Evolutionary conservation across 2,797 vertebrate genomes (phyloP).

Genomic region (Chloroceryle inda): DNA sequence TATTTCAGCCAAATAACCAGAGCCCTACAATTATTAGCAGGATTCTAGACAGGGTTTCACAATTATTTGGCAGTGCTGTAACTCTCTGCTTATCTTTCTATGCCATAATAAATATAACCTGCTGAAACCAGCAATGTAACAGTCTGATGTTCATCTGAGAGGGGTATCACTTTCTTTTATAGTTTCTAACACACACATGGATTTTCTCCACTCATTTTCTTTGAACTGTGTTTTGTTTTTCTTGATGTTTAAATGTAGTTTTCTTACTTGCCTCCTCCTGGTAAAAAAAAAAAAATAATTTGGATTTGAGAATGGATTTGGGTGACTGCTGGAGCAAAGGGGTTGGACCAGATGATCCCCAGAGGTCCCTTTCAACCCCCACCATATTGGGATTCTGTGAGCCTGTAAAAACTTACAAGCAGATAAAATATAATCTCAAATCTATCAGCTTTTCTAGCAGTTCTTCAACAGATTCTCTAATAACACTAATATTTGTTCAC

Average conservation of each 20-base stretch:
- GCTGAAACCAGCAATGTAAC: not conserved
- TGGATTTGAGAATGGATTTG: not conserved
- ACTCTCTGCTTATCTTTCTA: not conserved
- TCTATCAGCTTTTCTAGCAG: not conserved
- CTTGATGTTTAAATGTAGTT: not conserved
- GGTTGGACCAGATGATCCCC: not conserved
- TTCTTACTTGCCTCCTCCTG: not conserved
- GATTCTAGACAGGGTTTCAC: not conserved
- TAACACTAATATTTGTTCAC: not conserved
- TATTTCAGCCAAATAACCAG: not conserved
- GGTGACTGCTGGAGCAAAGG: not conserved
- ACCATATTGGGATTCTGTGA: not conserved
- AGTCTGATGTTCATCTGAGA: not conserved
- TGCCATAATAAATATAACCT: not conserved
- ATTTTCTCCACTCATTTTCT: not conserved
- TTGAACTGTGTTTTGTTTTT: not conserved
- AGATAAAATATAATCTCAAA: not conserved
- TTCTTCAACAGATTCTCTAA: not conserved
- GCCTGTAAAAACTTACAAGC: not conserved
- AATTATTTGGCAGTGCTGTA: not conserved
- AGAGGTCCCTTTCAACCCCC: not conserved
- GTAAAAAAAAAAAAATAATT: not conserved
- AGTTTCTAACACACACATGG: not conserved
- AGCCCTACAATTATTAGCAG: not conserved
- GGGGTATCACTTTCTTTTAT: not conserved